These are phyloP conservation scores for Ciona savignyi DNA, from an alignment of 23 tunicate species.

Conservation along the genomic window DNA sequence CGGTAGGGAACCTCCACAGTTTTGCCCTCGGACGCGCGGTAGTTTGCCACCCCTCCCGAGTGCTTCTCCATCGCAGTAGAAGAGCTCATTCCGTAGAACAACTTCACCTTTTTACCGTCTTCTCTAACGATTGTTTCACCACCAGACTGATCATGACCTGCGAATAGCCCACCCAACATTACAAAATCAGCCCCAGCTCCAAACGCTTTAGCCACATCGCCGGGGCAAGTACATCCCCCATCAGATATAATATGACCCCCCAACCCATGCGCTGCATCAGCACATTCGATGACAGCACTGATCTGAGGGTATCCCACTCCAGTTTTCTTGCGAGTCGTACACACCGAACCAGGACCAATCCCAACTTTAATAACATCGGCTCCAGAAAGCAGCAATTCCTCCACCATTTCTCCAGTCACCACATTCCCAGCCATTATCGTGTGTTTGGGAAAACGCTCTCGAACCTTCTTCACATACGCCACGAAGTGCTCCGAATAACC, in stretches of 20 bases:
- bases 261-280: constrained; percentile 97
- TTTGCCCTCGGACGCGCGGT: constrained; percentile 97
- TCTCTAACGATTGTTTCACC: constrained; percentile 57
- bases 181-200: constrained; percentile 99
- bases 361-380: constrained; percentile 97
- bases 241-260: constrained; percentile 97
- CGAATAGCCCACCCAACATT: constrained; percentile 93
- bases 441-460: constrained; percentile 48
- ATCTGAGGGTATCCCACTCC: constrained; percentile 98
- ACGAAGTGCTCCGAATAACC: constrained; percentile 98
- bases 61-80: constrained; percentile 95
- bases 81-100: constrained; percentile 97
- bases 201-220: constrained; percentile 96
- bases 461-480: constrained; percentile 78
- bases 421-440: constrained; percentile 97
- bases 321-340: constrained; percentile 94
- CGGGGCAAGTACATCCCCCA: constrained; percentile 99
- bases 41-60: constrained; percentile 93
- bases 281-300: constrained; percentile 94
- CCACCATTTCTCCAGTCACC: constrained; percentile 97
- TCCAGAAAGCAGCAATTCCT: constrained; percentile 79
- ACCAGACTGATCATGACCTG: constrained; percentile 97
- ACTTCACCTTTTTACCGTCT: constrained; percentile 75
- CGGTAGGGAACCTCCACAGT: constrained; percentile 91
- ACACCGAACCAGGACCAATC: constrained; percentile 97